Conservation (phyloP, 2,113 vertebrate species). For the Vireo altiloquus region DNA sequence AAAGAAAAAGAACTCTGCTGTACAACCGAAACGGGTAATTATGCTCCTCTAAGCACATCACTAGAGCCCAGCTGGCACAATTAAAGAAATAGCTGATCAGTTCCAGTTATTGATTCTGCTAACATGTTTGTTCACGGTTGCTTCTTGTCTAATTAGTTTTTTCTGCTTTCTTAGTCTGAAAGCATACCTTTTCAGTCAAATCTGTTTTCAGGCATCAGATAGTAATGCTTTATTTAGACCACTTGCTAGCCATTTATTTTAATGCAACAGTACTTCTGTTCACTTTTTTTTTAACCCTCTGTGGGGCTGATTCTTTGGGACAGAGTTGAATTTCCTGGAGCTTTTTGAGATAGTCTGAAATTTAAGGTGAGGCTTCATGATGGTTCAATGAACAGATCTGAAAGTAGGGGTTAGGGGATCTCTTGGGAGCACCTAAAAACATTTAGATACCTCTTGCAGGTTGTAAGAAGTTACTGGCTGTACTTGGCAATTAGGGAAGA, state of each 20-base stretch:
- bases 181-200: conserved; percentile 76
- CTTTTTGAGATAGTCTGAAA: neutral
- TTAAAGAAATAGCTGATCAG: conserved; percentile 84
- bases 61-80: conserved; percentile 74
- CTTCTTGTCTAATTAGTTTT: conserved; percentile 83
- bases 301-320: conserved; percentile 16
- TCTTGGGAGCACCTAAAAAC: neutral
- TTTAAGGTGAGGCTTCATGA: neutral
- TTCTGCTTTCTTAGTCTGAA: conserved; percentile 78
- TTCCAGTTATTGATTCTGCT: conserved; percentile 83
- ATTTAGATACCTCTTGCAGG: neutral
- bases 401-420: neutral
- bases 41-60: conserved; percentile 71
- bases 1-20: conserved; percentile 54
- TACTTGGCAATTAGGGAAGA: neutral
- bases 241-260: conserved; percentile 48
- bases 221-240: conserved; percentile 58
- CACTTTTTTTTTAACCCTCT: conserved; percentile 43
- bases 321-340: conserved; percentile 44
- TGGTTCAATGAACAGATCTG: neutral
- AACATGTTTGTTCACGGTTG: conserved; percentile 80
- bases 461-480: neutral
- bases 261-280: conserved; percentile 50
- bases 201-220: conserved; percentile 71
- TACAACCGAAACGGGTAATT: conserved; percentile 65